Conservation (phyloP, 2,797 vertebrate genomes). For the Syngnathus rostellatus region DNA sequence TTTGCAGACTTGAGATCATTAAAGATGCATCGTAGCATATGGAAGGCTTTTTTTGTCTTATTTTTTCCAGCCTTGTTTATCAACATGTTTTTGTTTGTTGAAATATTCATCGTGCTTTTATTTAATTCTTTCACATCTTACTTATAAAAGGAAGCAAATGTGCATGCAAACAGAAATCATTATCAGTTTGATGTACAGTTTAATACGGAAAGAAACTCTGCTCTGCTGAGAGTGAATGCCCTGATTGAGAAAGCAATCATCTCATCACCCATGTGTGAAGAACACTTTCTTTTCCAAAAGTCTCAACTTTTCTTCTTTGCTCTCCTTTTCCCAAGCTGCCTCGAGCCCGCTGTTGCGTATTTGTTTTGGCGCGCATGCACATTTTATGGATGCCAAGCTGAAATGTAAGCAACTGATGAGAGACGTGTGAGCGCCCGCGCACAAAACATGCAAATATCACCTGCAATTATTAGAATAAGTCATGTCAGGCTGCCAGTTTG, state of each 20-base stretch:
- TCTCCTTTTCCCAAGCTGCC: conserved; percentile 31
- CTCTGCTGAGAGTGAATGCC: conserved; percentile 73
- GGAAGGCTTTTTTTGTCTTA: conserved; percentile 76
- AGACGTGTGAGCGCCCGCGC: conserved; percentile 25
- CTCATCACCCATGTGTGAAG: conserved; percentile 40
- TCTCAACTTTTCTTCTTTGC: not conserved
- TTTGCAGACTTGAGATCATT: conserved; percentile 80
- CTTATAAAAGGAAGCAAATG: conserved; percentile 78
- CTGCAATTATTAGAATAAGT: not conserved
- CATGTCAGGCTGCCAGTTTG: not conserved
- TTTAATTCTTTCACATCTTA: conserved; percentile 83
- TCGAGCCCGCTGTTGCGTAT: conserved; percentile 42
- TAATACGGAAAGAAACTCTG: conserved; percentile 64
- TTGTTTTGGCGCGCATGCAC: conserved; percentile 39
- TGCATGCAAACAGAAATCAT: conserved; percentile 73
- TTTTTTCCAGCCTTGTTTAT: conserved; percentile 81
- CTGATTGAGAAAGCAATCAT: conserved; percentile 70
- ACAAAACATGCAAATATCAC: not conserved
- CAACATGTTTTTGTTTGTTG: conserved; percentile 83
- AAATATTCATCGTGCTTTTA: conserved; percentile 81
- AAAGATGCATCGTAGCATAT: conserved; percentile 83
- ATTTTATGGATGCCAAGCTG: conserved; percentile 38
- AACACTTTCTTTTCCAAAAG: conserved; percentile 4
- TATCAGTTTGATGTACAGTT: conserved; percentile 75
- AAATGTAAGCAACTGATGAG: conserved; percentile 27